phyloP scores from a whole-genome alignment of 2,888 invertebrate species.

The Pyrgus malvae region DNA sequence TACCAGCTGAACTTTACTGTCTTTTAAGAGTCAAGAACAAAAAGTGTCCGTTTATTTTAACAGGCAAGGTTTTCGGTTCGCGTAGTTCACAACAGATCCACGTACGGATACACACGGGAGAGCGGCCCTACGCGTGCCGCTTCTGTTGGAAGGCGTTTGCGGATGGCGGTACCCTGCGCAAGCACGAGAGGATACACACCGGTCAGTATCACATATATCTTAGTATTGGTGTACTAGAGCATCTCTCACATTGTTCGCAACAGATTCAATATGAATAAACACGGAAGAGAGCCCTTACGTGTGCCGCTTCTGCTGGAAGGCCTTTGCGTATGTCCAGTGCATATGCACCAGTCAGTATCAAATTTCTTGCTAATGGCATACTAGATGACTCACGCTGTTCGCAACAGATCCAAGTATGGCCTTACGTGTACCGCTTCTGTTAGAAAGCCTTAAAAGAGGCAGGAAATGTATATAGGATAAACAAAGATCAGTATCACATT shows the following conservation, averaged over 20 bases:
- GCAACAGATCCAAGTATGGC: slow-evolving; percentile 93
- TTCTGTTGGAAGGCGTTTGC: slow-evolving; percentile 95
- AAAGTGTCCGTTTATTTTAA: neutral
- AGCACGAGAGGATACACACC: slow-evolving; percentile 93
- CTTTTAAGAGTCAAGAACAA: no score
- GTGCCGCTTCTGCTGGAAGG: slow-evolving; percentile 93
- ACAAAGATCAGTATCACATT: slow-evolving; percentile 81
- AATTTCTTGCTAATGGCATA: no score
- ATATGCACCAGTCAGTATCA: slow-evolving; percentile 86
- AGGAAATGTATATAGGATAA: slow-evolving; percentile 90
- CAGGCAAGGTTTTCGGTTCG: slow-evolving; percentile 90
- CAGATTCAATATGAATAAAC: slow-evolving; percentile 94
- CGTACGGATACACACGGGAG: slow-evolving; percentile 92
- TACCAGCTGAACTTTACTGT: no score
- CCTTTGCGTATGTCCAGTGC: slow-evolving; percentile 93
- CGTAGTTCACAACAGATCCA: slow-evolving; percentile 93
- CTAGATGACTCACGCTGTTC: slow-evolving; percentile 92
- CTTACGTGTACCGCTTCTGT: slow-evolving; percentile 92
- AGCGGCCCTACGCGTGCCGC: slow-evolving; percentile 91
- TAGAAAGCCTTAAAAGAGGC: slow-evolving; percentile 96
- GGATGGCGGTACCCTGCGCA: slow-evolving; percentile 91
- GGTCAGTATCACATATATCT: slow-evolving; percentile 60
- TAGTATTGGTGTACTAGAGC: no score
- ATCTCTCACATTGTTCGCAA: slow-evolving; percentile 91
- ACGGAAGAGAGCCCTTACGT: slow-evolving; percentile 93